A percentile compares a stretch with the other conserved stretches of the same genome.
phyloP scores from a whole-genome alignment of 2,888 invertebrate species.

The Pinctada fucata region DNA sequence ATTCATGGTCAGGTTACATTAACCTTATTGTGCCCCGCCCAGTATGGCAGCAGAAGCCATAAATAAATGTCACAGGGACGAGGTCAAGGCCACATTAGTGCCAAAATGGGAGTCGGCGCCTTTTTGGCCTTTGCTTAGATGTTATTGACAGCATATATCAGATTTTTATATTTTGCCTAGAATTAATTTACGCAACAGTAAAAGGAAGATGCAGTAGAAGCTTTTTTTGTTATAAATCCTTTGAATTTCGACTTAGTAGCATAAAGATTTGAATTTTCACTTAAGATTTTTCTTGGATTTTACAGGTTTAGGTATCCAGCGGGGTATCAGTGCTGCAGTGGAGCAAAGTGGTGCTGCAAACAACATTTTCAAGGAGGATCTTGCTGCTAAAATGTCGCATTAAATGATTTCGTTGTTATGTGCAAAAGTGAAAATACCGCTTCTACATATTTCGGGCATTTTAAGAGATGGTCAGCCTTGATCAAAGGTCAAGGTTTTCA shows the following conservation, averaged over 20 bases:
- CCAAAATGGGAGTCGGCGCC: neutral
- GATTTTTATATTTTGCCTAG: neutral
- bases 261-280: neutral
- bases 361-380: neutral
- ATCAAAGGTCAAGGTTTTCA: conserved; percentile 3
- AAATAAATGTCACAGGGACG: neutral
- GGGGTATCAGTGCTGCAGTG: neutral
- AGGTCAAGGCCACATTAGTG: neutral
- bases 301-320: neutral
- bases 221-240: neutral
- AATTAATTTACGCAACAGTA: neutral
- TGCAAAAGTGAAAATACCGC: neutral
- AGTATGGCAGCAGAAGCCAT: neutral
- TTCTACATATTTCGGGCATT: neutral
- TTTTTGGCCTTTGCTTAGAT: neutral
- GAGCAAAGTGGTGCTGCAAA: neutral
- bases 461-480: neutral
- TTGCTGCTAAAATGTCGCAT: neutral
- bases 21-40: neutral
- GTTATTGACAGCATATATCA: neutral
- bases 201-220: neutral
- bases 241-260: neutral
- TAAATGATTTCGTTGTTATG: neutral
- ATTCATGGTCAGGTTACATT: neutral
- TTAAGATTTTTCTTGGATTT: neutral